Evolutionary conservation across 2,113 vertebrate species (phyloP).

Genomic region (Monopterus albus): DNA sequence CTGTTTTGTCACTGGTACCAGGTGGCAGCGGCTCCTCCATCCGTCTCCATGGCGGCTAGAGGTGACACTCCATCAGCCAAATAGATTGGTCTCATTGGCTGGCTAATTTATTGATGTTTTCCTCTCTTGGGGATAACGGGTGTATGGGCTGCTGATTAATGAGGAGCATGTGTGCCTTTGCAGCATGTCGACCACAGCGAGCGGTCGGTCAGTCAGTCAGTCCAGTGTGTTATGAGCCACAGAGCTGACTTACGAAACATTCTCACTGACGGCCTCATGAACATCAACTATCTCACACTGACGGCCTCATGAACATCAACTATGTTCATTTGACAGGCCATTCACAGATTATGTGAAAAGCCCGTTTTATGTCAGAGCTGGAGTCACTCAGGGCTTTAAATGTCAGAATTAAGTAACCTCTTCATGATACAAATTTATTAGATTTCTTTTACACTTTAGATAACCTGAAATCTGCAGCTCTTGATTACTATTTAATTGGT

Average conservation of each 20-base stretch:
- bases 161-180: conserved; percentile 52
- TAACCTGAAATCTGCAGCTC: conserved; percentile 28
- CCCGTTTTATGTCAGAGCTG: conserved; percentile 47
- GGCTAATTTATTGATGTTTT: conserved; percentile 84
- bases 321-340: conserved; percentile 38
- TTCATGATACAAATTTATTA: conserved; percentile 24
- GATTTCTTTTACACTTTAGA: conserved; percentile 16
- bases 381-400: conserved; percentile 18
- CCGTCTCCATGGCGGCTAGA: conserved; percentile 73
- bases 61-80: conserved; percentile 82
- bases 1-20: conserved; percentile 61
- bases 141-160: conserved; percentile 74
- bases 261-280: conserved; percentile 25
- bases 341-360: conserved; percentile 32
- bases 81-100: conserved; percentile 81
- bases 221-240: background rate
- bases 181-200: conserved; percentile 43
- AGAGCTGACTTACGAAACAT: conserved; percentile 47
- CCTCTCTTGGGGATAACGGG: conserved; percentile 76
- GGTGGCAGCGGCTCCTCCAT: conserved; percentile 66
- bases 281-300: conserved; percentile 31
- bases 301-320: conserved; percentile 36
- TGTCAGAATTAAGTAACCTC: conserved; percentile 50
- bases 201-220: conserved; percentile 43
- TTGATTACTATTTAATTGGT: conserved; percentile 57